A percentile compares a stretch with the other conserved stretches of the same genome.
Evolutionary conservation across 2,113 vertebrate genomes (phyloP).

Genomic region (Atractosteus spatula): DNA sequence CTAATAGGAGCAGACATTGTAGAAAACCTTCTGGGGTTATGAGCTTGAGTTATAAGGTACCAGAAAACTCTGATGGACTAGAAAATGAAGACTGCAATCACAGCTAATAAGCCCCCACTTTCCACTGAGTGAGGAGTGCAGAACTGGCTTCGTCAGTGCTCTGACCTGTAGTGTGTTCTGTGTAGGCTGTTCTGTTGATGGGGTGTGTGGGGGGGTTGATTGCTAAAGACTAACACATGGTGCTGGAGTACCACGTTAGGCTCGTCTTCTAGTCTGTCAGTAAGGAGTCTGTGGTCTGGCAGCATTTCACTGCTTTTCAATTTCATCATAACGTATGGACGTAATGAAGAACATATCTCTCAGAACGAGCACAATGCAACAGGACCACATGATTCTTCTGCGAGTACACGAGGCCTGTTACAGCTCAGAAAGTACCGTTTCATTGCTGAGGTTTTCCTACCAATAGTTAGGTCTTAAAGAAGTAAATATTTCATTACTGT

Average conservation of each 20-base stretch:
- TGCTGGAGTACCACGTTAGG: constrained; percentile 58
- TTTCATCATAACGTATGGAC: constrained; percentile 49
- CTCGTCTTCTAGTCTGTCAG: constrained; percentile 67
- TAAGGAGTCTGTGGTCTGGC: constrained; percentile 78
- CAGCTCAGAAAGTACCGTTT: constrained; percentile 53
- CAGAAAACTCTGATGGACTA: not conserved
- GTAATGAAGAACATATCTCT: constrained; percentile 42
- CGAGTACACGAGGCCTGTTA: constrained; percentile 42
- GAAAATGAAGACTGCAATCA: not conserved
- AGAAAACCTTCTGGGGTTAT: not conserved
- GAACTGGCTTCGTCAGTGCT: constrained; percentile 50
- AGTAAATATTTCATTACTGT: constrained; percentile 39
- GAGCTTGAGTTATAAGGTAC: constrained; percentile 2
- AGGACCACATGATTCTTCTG: constrained; percentile 31
- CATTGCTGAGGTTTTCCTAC: constrained; percentile 34
- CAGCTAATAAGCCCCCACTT: constrained; percentile 26
- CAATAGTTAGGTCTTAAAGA: constrained; percentile 38
- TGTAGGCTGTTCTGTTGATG: constrained; percentile 34
- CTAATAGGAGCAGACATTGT: not conserved
- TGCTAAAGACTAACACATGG: constrained; percentile 80
- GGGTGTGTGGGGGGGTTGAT: constrained; percentile 33
- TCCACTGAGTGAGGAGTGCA: constrained; percentile 36
- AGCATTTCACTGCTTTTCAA: constrained; percentile 61
- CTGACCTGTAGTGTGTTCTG: constrained; percentile 35
- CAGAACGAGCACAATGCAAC: constrained; percentile 24